Base-by-base conservation (phyloP, 2,888 invertebrate species). In the Nebria salina region DNA sequence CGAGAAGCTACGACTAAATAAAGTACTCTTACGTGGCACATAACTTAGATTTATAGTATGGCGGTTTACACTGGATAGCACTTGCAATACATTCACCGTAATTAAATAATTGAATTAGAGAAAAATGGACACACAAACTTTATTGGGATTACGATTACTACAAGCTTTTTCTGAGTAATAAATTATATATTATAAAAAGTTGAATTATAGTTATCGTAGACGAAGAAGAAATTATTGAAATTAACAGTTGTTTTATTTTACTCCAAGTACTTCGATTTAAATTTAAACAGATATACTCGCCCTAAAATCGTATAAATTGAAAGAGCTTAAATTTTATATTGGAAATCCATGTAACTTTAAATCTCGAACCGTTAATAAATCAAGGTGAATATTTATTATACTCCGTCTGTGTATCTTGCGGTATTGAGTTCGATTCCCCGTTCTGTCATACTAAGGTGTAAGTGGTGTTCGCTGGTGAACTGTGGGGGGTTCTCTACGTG, bases 1-100 rank as follows among this genome's bases (percentile, higher is more conserved):
- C 75, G 26, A 20, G 73, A 41, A 80, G 41, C 75, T 68, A 42
- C 54, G 42, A n/a, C 66, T 80, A 80, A 80, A 80, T 80, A 80
- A 80, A 80, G 80, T 75, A 80, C 70, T 66, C 74, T 34, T 74
- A 42, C 54, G n/a, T 54, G 54, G 54, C 43, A 65, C 75, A 70
- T 70, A 54, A 54, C 70, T 70, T 25, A 5, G 70, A 70, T 70
- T 70, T 70, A 70, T 70, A 11, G 5, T 34, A 20, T 54, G 13
- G 6, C 2, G 54, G 34, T 11, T 8, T 11, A 54, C 54, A 54
- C 54, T 54, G 54, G 13, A 54, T 54, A 11, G 54, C 54, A 54
- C 54, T 54, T 54, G 54, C 54, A 8, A 7, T 54, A 54, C 54
- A 54, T 54, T 54, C 13, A 2, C 54, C 54, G 54, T 54, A 54